phyloP scores from a whole-genome alignment of 2,888 invertebrate genomes.

The Agrenia bidenticulata region DNA sequence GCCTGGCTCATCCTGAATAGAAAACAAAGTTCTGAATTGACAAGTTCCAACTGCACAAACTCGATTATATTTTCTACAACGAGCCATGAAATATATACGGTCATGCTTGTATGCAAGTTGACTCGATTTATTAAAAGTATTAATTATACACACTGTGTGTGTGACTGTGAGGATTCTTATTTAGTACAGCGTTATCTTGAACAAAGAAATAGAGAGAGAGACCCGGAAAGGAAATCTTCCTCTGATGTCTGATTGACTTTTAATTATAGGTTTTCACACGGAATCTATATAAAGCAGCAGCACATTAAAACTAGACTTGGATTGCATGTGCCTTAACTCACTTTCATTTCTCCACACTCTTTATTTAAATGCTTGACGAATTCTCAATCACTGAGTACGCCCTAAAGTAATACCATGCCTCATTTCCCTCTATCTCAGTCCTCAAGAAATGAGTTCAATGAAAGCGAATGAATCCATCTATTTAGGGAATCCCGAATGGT shows the following conservation, averaged over 20 bases:
- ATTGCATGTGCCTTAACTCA: not conserved
- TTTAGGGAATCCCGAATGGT: no score
- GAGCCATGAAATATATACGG: no score
- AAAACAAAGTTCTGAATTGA: no score
- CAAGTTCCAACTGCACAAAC: no score
- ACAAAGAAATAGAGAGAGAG: slow-evolving; percentile 1
- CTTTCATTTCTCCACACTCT: slow-evolving; percentile 9
- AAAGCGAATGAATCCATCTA: not conserved
- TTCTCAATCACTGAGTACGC: slow-evolving; percentile 1
- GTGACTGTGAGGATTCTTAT: no score
- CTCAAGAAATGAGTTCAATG: slow-evolving; percentile 5
- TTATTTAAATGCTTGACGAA: slow-evolving; percentile 8
- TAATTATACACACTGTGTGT: not conserved
- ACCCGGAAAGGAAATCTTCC: slow-evolving; percentile 9
- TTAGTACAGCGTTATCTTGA: no score
- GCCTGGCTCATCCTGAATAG: no score
- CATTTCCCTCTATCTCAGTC: not conserved
- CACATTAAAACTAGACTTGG: not conserved
- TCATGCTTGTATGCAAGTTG: no score
- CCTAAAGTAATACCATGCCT: slow-evolving; percentile 1
- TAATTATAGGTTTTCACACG: slow-evolving; percentile 9
- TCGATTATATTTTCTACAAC: no score
- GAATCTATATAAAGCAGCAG: not conserved
- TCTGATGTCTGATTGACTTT: slow-evolving; percentile 10
- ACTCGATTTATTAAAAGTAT: not conserved